These are phyloP conservation scores for Elaphurus davidianus DNA, from an alignment of 2,113 vertebrate genomes.

Conservation along the genomic window DNA sequence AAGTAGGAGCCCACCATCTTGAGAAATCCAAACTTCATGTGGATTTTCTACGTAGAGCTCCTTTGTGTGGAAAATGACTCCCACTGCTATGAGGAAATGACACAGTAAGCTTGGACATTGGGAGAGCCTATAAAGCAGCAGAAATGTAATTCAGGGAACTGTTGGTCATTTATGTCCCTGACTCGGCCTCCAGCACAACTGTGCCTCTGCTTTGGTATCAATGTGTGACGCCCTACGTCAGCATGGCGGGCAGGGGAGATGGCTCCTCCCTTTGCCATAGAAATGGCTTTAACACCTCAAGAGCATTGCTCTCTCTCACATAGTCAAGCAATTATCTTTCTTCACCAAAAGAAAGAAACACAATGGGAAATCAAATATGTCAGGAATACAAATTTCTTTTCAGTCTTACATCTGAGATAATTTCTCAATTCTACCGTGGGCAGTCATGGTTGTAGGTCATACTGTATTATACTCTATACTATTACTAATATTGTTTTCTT, in stretches of 20 bases:
- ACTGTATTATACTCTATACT: not conserved
- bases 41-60: not conserved
- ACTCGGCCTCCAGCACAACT: fast-evolving
- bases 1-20: not conserved
- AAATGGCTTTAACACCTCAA: not conserved
- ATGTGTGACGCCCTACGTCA: not conserved
- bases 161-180: fast-evolving
- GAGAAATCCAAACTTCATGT: not conserved
- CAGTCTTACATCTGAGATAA: not conserved
- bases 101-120: not conserved
- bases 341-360: not conserved
- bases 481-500: not conserved
- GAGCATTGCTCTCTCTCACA: not conserved
- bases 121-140: not conserved
- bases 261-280: not conserved
- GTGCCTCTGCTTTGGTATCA: not conserved
- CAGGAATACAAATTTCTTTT: not conserved
- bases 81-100: not conserved
- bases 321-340: not conserved
- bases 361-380: not conserved
- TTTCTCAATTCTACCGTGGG: not conserved
- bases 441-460: not conserved
- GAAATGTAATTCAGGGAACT: not conserved
- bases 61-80: not conserved
- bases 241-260: fast-evolving